Percentiles rank a stretch among this genome's conserved stretches.
phyloP scores from a whole-genome alignment of 2,113 vertebrate species.

The Gasterosteus nipponicus region DNA sequence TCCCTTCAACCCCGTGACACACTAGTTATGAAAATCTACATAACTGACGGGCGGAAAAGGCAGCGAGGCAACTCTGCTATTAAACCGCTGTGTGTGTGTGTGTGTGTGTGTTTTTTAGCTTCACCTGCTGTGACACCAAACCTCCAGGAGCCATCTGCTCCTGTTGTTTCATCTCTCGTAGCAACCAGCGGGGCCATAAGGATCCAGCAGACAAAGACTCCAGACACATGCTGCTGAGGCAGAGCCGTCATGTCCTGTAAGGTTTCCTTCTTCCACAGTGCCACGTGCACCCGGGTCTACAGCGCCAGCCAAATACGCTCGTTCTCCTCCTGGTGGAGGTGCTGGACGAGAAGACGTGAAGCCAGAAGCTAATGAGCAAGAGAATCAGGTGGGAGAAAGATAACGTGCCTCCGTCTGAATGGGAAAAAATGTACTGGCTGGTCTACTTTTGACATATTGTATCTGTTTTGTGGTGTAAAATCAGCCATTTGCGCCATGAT shows the following conservation, averaged over 20 bases:
- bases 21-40: conserved; percentile 46
- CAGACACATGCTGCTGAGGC: conserved; percentile 42
- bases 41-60: conserved; percentile 14
- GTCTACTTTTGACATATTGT: neutral
- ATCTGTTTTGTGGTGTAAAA: neutral
- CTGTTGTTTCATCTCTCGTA: conserved; percentile 63
- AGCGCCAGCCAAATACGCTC: neutral
- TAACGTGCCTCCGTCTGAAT: too few species aligned
- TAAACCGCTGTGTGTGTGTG: conserved; percentile 37
- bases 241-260: conserved; percentile 44
- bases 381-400: neutral
- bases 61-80: conserved; percentile 44
- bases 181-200: conserved; percentile 70
- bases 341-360: neutral
- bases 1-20: conserved; percentile 33
- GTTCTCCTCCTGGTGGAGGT: too few species aligned
- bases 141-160: conserved; percentile 79
- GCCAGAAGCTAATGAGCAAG: neutral
- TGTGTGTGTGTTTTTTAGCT: conserved; percentile 58
- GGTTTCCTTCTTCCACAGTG: neutral
- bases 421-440: neutral
- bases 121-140: conserved; percentile 78
- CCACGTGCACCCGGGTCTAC: conserved; percentile 9
- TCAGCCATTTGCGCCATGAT: neutral
- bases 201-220: conserved; percentile 67